Evolutionary conservation across 1,140 invertebrate species (phyloP), one percentile per base, ranked within the genome.

Genomic region (Drosophila pachea): DNA sequence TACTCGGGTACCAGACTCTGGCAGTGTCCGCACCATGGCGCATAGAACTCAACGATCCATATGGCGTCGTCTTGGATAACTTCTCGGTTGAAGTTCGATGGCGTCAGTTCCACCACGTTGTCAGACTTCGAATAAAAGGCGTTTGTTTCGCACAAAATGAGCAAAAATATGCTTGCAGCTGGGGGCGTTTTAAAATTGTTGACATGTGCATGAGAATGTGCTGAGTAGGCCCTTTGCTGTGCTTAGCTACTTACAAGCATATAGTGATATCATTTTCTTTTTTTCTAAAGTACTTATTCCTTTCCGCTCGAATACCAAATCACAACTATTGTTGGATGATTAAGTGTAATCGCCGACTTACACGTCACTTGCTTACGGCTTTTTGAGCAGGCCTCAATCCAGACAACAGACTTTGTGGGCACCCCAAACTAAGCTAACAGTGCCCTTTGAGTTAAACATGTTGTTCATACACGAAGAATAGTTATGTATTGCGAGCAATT

Each of bases 1-100:
- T 97, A 97, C 89, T 97, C 96, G 0, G 96, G 95, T 36, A 94
- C 95, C 31, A 97, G 90, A 52, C 92, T 92, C 82, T 96, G 93
- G 89, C 96, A 97, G 86, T 97, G 96, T 31, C 95, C 95, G 90
- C 95, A 97, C 97, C 97, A 98, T 1, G 97, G 97, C 0, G 97
- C 97, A 90, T 92, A 98, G 90, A 98, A 98, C 88, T 89, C 88
- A 22, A 98, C 95, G 49, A 98, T 90, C 97, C 97, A 98, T 47
- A 98, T 90, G 78, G 94, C 93, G 91, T 98, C 95, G 73, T 95
- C 93, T 71, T 96, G 92, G 54, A 94, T 91, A 7, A 99, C 98
- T 81, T 94, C 90, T 73, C 91, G 93, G 70, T 99, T 94, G 90
- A 99, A 99, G 91, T 98, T 99, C 29, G 91, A 91, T 5, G 95